phyloP scores from a whole-genome alignment of 2,113 vertebrate species.

The Propithecus coquereli region DNA sequence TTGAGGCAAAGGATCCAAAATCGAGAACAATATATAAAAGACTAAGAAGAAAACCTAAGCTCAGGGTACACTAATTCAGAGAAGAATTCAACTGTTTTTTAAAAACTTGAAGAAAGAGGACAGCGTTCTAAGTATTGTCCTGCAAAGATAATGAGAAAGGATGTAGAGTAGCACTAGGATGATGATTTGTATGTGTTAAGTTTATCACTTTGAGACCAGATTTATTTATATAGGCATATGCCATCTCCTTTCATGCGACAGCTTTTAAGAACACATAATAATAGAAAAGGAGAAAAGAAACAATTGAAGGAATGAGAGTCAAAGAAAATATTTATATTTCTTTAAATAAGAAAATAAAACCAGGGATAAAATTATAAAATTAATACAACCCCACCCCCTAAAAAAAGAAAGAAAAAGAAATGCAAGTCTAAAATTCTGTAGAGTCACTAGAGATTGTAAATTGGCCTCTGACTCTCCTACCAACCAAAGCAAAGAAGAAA shows the following conservation, averaged over 20 bases:
- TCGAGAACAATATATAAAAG: background rate
- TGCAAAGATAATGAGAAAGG: background rate
- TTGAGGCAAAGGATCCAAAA: background rate
- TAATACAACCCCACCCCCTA: background rate
- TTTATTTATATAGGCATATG: background rate
- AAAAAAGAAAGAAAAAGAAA: background rate
- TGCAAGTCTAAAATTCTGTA: background rate
- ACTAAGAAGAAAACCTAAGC: background rate
- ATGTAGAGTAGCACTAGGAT: background rate
- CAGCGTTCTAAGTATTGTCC: background rate
- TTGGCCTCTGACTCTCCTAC: background rate
- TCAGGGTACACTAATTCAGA: background rate
- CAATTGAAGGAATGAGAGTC: background rate
- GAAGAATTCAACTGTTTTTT: background rate
- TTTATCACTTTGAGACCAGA: background rate
- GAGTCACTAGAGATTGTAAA: background rate
- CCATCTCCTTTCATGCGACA: background rate
- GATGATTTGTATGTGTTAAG: background rate
- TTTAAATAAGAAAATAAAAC: constrained; percentile 7
- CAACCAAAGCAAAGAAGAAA: constrained; percentile 11
- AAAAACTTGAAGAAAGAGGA: background rate
- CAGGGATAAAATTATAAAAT: constrained; percentile 15
- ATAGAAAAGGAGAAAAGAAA: background rate
- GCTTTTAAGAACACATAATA: background rate
- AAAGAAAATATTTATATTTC: background rate